phyloP scores from a whole-genome alignment of 2,888 invertebrate genomes.

The Campoplex nolae region DNA sequence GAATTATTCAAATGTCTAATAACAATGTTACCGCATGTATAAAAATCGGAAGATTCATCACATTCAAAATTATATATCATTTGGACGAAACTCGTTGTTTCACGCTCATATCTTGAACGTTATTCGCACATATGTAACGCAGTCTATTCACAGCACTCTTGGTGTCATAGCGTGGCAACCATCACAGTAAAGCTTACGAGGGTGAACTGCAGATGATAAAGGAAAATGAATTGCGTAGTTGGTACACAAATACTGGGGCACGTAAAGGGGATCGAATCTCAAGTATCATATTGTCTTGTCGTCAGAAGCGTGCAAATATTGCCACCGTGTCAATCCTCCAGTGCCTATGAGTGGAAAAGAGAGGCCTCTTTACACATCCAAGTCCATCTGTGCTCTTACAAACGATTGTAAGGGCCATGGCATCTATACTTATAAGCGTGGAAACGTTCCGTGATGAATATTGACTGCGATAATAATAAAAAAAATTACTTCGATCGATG shows the following conservation, averaged over 20 bases:
- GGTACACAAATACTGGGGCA: slow-evolving; percentile 67
- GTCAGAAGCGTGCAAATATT: slow-evolving; percentile 82
- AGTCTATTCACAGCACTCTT: slow-evolving; percentile 12
- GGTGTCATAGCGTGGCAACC: slow-evolving; percentile 35
- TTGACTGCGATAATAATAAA: slow-evolving; percentile 10
- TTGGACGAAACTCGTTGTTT: neutral
- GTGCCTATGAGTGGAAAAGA: slow-evolving; percentile 57
- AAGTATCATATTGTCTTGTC: slow-evolving; percentile 79
- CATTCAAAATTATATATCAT: neutral
- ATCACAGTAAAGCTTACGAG: slow-evolving; percentile 71
- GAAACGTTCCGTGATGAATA: neutral
- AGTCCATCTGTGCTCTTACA: slow-evolving; percentile 22
- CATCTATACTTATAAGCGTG: neutral
- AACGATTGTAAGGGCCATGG: neutral
- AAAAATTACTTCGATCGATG: neutral
- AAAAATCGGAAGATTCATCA: neutral
- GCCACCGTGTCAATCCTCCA: slow-evolving; percentile 78
- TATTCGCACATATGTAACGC: slow-evolving; percentile 10
- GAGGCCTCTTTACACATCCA: slow-evolving; percentile 43
- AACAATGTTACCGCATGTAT: too few species aligned
- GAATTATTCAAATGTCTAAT: neutral
- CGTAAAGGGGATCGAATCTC: slow-evolving; percentile 79
- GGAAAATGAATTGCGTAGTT: slow-evolving; percentile 73
- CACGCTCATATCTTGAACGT: neutral
- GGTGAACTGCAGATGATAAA: slow-evolving; percentile 74